Base-by-base conservation (phyloP, 2,888 invertebrate species). In the Chrysomela aeneicollis region DNA sequence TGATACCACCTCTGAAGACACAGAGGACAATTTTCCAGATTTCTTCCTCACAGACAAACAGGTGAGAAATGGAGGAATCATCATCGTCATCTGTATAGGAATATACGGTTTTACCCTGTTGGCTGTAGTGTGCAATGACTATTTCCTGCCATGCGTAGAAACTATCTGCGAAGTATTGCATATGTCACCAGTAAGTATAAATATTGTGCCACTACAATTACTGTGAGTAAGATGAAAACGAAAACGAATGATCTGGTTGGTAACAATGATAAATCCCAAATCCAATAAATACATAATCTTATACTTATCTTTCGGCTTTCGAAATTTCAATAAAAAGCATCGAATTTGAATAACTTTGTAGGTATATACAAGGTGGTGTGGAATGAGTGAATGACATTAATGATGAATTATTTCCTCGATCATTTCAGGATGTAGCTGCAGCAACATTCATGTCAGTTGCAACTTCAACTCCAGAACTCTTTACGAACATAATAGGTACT, bases 361-460 rank as follows among this genome's bases (percentile, higher is more conserved):
- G n/a, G n/a, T n/a, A n/a, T n/a, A n/a, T n/a, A n/a, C n/a, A n/a
- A n/a, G n/a, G n/a, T n/a, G n/a, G n/a, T n/a, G n/a, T n/a, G n/a
- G n/a, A n/a, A n/a, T n/a, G n/a, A n/a, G n/a, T n/a, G n/a, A n/a
- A n/a, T n/a, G n/a, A n/a, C n/a, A n/a, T n/a, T n/a, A n/a, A 26
- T 26, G 6, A 26, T 26, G 26, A 26, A 26, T 26, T 26, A 5
- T 26, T 63, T 30, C 60, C 3, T 26, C 4, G 6, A 26, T 26
- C 6, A 5, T 26, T 63, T 30, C 60, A 90, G 85, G 96, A 98
- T 83, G 94, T 98, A 12, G 97, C 97, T 0, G 98, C 97, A 0
- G 98, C 98, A 1, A 98, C 97, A 0, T 97, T 98, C 76, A 95
- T 98, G 93, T 93, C 98, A 0, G 90, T 95, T 0, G 98, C 97